These are phyloP conservation scores for Crocuta crocuta DNA, from an alignment of 2,113 vertebrate species.

Conservation along the genomic window DNA sequence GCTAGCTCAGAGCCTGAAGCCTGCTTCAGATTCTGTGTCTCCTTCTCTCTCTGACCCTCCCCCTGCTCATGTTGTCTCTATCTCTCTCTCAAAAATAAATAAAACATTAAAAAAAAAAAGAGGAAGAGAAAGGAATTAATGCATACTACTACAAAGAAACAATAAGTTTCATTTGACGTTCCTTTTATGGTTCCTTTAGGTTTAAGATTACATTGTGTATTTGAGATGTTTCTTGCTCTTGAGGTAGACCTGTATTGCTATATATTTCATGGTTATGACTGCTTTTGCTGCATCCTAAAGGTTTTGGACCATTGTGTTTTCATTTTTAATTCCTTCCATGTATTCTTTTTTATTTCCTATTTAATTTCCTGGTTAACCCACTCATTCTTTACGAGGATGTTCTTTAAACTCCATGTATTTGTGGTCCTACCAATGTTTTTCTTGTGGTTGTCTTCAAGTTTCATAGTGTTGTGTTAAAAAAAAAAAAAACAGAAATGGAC, in stretches of 20 bases:
- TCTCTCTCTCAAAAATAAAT: no score
- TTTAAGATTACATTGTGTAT: neutral
- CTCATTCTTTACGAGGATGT: no score
- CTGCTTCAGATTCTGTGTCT: no score
- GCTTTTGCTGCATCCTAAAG: no score
- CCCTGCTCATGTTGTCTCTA: no score
- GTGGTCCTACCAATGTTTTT: neutral
- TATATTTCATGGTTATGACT: no score
- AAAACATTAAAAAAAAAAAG: neutral
- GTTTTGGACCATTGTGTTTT: no score
- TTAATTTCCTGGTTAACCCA: no score
- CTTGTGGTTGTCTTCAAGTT: neutral
- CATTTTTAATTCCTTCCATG: no score
- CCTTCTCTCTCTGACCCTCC: no score
- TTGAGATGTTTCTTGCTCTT: neutral
- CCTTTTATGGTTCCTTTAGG: neutral
- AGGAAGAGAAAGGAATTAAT: neutral
- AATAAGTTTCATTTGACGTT: neutral
- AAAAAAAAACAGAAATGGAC: neutral
- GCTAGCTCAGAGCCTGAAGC: no score
- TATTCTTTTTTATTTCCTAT: no score
- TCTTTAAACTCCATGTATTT: neutral
- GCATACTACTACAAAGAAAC: neutral
- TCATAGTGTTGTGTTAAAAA: neutral
- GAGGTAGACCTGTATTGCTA: neutral